Evolutionary conservation across 2,888 invertebrate species (phyloP), one percentile per base, ranked within the genome.

Genomic region (Elegia similella): DNA sequence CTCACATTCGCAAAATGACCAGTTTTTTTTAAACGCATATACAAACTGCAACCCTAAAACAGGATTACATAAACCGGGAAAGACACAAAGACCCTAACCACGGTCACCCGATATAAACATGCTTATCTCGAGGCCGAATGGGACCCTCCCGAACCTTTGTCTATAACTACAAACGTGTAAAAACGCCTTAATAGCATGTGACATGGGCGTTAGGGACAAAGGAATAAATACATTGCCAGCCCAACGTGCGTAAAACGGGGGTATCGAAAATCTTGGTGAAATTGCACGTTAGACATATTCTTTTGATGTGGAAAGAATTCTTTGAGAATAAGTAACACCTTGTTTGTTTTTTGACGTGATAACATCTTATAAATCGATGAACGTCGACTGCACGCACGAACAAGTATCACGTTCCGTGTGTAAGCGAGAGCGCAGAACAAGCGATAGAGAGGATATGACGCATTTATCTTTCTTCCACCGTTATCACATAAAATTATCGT

Each of bases 71-170:
- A 38, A 38, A 52, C 10, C 15, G 23, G 17, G 17, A 38, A 17
- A 52, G 52, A 42, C 52, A 42, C 34, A 34, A 52, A 38, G 32
- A 52, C 15, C 38, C 52, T 52, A 52, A 52, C 38, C 38, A 52
- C 52, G 38, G 15, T 15, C 16, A 29, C 52, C 23, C 52, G 52
- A 52, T 42, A 52, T 52, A 52, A 52, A 52, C 52, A 52, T 38
- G 38, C 52, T 34, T 52, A 52, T 52, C 34, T 50, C 32, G 50
- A 17, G 38, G 42, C 13, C 10, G 38, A 52, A 52, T 52, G 34
- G 52, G 52, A 12, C 8, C 23, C 15, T 12, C 52, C 50, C 34
- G 13, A 16, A 30, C 32, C 34, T 15, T 50, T 34, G 7, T 38
- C 42, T 52, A 52, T 52, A 42, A 52, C 52, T 52, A 52, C 52